phyloP scores from a whole-genome alignment of 1,140 invertebrate species.

The Cydia strobilella region DNA sequence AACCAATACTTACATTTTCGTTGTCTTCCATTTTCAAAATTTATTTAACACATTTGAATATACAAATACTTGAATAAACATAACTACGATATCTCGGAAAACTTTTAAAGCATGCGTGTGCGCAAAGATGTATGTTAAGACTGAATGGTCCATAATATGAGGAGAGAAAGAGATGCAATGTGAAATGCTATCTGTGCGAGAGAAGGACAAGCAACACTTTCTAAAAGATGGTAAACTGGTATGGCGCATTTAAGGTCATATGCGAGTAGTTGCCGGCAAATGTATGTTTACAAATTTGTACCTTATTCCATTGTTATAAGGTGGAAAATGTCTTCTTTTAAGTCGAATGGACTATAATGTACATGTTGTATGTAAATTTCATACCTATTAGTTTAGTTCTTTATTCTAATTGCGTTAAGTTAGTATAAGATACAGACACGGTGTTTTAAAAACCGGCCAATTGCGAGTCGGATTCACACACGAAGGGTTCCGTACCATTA shows the following conservation, averaged over 20 bases:
- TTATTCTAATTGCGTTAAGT: too few species aligned
- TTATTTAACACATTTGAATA: background rate
- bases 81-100: slow-evolving; percentile 26
- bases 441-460: too few species aligned
- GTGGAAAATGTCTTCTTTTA: background rate
- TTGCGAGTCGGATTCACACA: too few species aligned
- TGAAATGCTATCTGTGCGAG: slow-evolving; percentile 26
- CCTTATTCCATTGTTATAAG: background rate
- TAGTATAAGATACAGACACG: too few species aligned
- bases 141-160: slow-evolving; percentile 37
- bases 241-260: slow-evolving; percentile 70
- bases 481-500: too few species aligned
- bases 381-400: too few species aligned
- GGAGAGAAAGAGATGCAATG: slow-evolving; percentile 44
- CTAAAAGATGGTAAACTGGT: slow-evolving; percentile 57
- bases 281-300: background rate
- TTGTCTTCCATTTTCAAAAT: slow-evolving; percentile 35
- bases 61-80: background rate
- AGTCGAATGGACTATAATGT: background rate
- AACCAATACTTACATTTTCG: slow-evolving; percentile 34
- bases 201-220: slow-evolving; percentile 60
- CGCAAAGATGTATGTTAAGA: slow-evolving; percentile 39
- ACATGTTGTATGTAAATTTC: background rate
- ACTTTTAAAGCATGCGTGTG: slow-evolving; percentile 38
- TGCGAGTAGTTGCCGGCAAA: slow-evolving; percentile 36